Conservation (phyloP, 2,113 vertebrate genomes). For the Isurus oxyrinchus region DNA sequence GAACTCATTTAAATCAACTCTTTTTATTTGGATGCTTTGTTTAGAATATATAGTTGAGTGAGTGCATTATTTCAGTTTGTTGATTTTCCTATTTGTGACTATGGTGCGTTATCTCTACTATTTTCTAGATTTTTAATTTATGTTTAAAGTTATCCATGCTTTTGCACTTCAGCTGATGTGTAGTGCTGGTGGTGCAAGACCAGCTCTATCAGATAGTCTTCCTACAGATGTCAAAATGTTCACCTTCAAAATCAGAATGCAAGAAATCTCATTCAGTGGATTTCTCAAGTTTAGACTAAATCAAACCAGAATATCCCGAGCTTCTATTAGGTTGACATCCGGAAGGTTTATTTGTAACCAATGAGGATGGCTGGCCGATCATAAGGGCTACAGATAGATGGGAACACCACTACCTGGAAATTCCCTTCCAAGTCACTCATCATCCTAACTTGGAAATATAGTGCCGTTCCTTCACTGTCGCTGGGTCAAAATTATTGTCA, state of each 20-base stretch:
- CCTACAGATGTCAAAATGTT: neutral
- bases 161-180: neutral
- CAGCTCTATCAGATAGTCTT: neutral
- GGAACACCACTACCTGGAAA: too few species aligned
- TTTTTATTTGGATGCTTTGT: neutral
- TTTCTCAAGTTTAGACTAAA: neutral
- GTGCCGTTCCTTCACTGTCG: too few species aligned
- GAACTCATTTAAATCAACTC: neutral
- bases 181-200: neutral
- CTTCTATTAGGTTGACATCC: neutral
- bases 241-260: neutral
- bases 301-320: neutral
- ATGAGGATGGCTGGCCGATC: neutral
- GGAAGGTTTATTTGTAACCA: neutral
- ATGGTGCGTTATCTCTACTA: neutral
- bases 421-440: too few species aligned
- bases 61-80: neutral
- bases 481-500: too few species aligned
- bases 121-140: neutral
- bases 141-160: neutral
- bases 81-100: neutral
- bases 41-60: neutral
- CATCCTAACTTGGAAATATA: too few species aligned
- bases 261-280: neutral
- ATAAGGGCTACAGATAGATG: neutral